These are phyloP conservation scores for Listronotus oregonensis DNA, from an alignment of 1,140 invertebrate species.

Conservation along the genomic window DNA sequence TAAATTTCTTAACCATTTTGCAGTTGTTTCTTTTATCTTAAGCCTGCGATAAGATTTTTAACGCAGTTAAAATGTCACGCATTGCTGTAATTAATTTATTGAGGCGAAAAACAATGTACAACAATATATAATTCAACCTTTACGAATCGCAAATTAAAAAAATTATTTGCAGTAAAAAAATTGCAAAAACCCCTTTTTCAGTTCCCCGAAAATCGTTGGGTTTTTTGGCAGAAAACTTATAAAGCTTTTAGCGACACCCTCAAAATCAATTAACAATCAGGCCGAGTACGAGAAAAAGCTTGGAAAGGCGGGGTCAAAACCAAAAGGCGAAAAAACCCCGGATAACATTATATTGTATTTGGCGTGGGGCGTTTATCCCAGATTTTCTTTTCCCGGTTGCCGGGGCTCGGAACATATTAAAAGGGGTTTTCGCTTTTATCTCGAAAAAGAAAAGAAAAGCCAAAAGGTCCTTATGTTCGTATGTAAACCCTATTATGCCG, in stretches of 20 bases:
- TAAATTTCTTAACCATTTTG: no score
- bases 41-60: no score
- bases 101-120: no score
- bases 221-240: constrained; percentile 40
- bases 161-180: no score
- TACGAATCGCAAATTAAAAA: no score
- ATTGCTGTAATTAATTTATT: no score
- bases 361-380: constrained; percentile 50
- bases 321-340: constrained; percentile 52
- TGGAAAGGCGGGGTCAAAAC: constrained; percentile 45
- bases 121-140: no score
- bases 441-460: constrained; percentile 58
- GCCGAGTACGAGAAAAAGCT: constrained; percentile 49
- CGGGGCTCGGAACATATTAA: constrained; percentile 53
- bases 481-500: constrained; percentile 59
- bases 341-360: constrained; percentile 55
- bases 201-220: constrained; percentile 38
- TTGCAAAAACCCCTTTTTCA: no score
- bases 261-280: constrained; percentile 56
- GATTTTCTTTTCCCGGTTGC: constrained; percentile 55
- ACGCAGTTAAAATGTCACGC: no score
- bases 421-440: constrained; percentile 57
- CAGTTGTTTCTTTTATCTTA: no score
- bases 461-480: constrained; percentile 58
- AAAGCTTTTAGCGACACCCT: constrained; percentile 48